Evolutionary conservation across 1,140 invertebrate genomes (phyloP).

Genomic region (Drosophila truncata): DNA sequence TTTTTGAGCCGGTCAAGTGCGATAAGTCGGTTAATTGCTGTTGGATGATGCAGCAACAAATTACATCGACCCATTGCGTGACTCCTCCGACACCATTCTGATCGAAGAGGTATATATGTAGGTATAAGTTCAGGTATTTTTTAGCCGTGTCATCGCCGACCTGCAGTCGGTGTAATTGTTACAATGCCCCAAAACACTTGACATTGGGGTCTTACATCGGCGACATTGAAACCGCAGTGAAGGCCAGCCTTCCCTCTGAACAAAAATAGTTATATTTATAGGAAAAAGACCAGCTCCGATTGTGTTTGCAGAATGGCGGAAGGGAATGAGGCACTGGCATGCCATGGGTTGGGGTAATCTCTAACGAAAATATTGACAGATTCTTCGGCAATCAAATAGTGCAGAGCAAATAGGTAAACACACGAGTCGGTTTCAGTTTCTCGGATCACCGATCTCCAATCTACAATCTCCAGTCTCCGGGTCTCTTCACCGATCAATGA

Average conservation of each 20-base stretch:
- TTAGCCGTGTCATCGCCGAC: constrained; percentile 40
- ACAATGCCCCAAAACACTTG: constrained; percentile 47
- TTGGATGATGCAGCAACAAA: constrained; percentile 62
- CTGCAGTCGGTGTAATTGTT: constrained; percentile 55
- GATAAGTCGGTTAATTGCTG: constrained; percentile 71
- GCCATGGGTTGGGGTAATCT: constrained; percentile 27
- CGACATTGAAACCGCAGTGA: constrained; percentile 48
- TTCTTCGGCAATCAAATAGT: constrained; percentile 68
- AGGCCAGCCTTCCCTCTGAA: neutral
- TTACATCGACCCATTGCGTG: constrained; percentile 48
- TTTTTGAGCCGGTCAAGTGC: constrained; percentile 56
- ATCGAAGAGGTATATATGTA: constrained; percentile 9
- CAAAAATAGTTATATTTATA: constrained; percentile 5
- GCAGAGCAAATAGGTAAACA: constrained; percentile 59
- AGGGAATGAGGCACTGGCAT: constrained; percentile 33
- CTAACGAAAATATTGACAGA: constrained; percentile 68
- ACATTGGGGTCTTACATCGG: constrained; percentile 41
- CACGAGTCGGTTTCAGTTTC: constrained; percentile 29
- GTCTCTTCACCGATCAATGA: constrained; percentile 48
- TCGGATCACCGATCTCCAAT: constrained; percentile 2
- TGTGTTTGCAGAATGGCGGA: constrained; percentile 70
- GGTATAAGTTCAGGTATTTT: neutral
- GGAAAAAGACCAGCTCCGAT: constrained; percentile 20
- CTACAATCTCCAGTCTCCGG: constrained; percentile 5
- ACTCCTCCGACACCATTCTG: constrained; percentile 62